Evolutionary conservation across 2,797 vertebrate genomes (phyloP).

Genomic region (Takifugu ocellatus): DNA sequence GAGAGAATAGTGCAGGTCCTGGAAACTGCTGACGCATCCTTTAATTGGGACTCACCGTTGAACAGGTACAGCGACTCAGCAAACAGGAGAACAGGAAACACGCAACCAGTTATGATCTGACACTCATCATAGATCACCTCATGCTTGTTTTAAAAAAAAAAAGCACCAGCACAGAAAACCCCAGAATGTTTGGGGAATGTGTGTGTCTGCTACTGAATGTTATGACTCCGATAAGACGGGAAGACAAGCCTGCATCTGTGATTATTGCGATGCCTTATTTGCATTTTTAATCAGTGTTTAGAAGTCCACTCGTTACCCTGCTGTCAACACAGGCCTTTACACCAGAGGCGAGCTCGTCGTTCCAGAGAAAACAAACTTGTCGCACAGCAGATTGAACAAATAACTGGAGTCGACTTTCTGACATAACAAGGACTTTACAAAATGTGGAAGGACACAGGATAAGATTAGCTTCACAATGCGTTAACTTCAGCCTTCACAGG

Average conservation of each 20-base stretch:
- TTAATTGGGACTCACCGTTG: constrained; percentile 24
- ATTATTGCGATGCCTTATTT: not conserved
- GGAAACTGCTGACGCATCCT: constrained; percentile 34
- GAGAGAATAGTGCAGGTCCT: not conserved
- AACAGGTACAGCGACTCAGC: constrained; percentile 14
- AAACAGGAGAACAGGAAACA: not conserved
- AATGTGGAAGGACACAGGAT: constrained; percentile 11
- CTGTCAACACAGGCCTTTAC: no score
- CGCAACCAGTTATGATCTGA: not conserved
- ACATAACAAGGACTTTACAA: not conserved
- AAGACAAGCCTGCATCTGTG: not conserved
- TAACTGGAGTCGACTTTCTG: not conserved
- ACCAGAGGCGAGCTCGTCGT: no score
- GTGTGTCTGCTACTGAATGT: not conserved
- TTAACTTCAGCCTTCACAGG: constrained; percentile 33
- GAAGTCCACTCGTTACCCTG: no score
- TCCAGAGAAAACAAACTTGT: no score
- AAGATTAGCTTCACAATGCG: constrained; percentile 6
- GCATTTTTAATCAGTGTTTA: no score
- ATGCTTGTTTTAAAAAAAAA: not conserved
- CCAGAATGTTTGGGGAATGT: not conserved
- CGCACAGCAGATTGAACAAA: no score
- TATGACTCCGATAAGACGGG: constrained; percentile 1
- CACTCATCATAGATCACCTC: not conserved
- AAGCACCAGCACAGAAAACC: not conserved